These are phyloP conservation scores for Cyclophora punctaria DNA, from an alignment of 2,888 invertebrate genomes.

Conservation along the genomic window DNA sequence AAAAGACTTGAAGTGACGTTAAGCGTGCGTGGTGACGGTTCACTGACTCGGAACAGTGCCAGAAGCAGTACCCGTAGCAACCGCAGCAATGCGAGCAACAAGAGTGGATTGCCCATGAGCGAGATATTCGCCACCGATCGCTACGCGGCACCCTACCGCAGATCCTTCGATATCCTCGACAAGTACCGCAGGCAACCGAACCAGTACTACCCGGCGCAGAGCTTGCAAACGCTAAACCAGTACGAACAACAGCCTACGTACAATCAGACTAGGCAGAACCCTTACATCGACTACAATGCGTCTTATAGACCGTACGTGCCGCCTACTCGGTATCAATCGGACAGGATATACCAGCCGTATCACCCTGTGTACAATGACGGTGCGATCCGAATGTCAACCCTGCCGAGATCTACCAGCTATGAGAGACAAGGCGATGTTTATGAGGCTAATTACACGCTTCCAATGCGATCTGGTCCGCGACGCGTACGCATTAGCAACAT, in stretches of 20 bases:
- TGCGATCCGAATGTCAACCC: constrained; percentile 41
- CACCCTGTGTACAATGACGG: constrained; percentile 42
- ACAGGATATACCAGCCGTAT: constrained; percentile 23
- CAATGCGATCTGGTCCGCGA: constrained; percentile 45
- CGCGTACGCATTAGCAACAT: constrained; percentile 64
- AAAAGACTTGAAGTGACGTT: constrained; percentile 66
- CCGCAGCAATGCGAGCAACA: constrained; percentile 50
- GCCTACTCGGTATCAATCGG: constrained; percentile 22
- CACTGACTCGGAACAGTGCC: constrained; percentile 52
- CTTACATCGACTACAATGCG: constrained; percentile 47
- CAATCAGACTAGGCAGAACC: constrained; percentile 34
- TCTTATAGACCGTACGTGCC: constrained; percentile 31
- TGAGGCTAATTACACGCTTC: constrained; percentile 48
- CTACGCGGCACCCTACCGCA: constrained; percentile 53
- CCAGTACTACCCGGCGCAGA: constrained; percentile 60
- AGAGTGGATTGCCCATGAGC: constrained; percentile 50
- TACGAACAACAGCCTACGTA: constrained; percentile 40
- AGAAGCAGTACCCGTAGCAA: constrained; percentile 62
- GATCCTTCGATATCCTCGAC: constrained; percentile 55
- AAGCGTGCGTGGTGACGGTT: constrained; percentile 67
- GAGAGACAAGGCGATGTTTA: constrained; percentile 28
- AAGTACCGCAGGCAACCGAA: constrained; percentile 53
- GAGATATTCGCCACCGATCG: constrained; percentile 67
- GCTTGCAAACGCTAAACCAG: constrained; percentile 54
- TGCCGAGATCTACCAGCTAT: constrained; percentile 40